Evolutionary conservation across 2,888 invertebrate species (phyloP).

Genomic region (Sinodicranocentrus sp.): DNA sequence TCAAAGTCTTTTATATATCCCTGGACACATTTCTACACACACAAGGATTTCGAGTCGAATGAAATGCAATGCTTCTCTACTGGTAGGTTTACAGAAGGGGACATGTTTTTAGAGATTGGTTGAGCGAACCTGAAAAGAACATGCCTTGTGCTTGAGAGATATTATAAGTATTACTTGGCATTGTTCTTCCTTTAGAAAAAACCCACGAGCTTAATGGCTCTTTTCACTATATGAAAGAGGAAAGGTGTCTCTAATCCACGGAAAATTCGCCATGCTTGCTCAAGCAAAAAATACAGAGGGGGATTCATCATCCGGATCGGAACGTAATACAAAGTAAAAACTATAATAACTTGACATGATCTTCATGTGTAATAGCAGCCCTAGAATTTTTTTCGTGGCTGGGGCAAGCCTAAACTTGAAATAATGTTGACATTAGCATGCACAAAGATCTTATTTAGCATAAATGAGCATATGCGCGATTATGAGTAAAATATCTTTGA

Average conservation of each 20-base stretch:
- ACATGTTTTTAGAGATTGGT: constrained; percentile 39
- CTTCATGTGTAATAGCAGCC: too few species aligned
- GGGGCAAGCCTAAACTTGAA: not conserved
- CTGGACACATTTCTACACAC: not conserved
- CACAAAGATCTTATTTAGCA: not conserved
- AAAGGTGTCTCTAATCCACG: constrained; percentile 68
- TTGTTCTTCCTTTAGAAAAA: constrained; percentile 28
- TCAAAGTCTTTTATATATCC: not conserved
- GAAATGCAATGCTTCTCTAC: not conserved
- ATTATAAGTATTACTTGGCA: not conserved
- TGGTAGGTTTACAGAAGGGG: not conserved
- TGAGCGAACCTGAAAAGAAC: constrained; percentile 40
- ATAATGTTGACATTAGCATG: not conserved
- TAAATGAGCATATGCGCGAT: too few species aligned
- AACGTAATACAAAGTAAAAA: too few species aligned
- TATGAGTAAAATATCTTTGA: not conserved
- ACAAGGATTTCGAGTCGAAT: not conserved
- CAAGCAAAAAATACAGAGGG: constrained; percentile 53
- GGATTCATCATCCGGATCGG: too few species aligned
- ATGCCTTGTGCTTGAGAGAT: not conserved
- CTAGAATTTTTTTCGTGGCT: too few species aligned
- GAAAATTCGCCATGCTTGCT: constrained; percentile 66
- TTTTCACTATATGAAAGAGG: constrained; percentile 63
- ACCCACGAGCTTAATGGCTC: constrained; percentile 56
- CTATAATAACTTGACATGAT: constrained; percentile 10